Percentiles rank a stretch among this genome's conserved stretches.
Conservation (phyloP, 1,140 invertebrate species). For the Parasteatoda tepidariorum region DNA sequence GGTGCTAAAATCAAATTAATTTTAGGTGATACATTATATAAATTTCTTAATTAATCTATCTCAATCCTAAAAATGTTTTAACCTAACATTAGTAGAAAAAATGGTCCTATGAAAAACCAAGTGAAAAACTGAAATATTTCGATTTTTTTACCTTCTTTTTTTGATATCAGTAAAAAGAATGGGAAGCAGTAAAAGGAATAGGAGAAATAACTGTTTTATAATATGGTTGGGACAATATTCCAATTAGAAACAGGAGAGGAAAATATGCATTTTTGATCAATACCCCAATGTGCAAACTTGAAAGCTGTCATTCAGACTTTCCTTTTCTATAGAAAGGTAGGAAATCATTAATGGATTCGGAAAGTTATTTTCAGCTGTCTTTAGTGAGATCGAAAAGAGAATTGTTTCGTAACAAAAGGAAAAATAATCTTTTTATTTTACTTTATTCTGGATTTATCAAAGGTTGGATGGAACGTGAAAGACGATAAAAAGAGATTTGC, state of each 20-base stretch:
- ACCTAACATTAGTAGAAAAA: too few species aligned
- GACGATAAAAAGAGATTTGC: background rate
- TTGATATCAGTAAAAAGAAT: too few species aligned
- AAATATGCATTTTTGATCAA: background rate
- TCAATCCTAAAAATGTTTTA: too few species aligned
- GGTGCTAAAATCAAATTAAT: too few species aligned
- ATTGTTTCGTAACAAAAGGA: background rate
- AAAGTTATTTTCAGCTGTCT: background rate
- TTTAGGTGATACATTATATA: too few species aligned
- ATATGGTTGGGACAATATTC: background rate
- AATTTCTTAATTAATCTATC: too few species aligned
- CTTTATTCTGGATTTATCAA: background rate
- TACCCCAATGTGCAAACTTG: background rate
- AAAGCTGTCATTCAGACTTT: background rate
- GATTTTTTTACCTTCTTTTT: too few species aligned
- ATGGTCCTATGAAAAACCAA: too few species aligned
- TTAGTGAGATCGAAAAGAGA: background rate
- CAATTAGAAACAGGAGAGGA: background rate
- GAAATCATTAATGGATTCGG: background rate
- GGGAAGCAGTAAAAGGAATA: too few species aligned
- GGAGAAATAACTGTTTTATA: background rate
- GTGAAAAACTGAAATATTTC: too few species aligned
- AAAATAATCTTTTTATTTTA: background rate
- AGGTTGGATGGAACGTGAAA: background rate
- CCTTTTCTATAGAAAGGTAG: background rate